Evolutionary conservation across 2,888 invertebrate species (phyloP).

Genomic region (Gonocerus acuteangulatus): DNA sequence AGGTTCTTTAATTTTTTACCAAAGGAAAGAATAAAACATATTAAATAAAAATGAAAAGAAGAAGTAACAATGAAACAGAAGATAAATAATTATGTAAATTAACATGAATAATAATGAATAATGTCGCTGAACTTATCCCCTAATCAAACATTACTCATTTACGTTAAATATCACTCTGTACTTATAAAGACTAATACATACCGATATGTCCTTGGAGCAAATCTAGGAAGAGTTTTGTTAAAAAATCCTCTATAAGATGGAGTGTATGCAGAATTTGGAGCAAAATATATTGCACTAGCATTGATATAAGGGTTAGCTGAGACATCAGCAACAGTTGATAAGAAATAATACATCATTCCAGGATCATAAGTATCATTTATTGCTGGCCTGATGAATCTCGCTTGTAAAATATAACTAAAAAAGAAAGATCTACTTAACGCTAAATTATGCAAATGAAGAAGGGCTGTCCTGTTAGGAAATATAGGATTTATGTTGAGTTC

Average conservation of each 20-base stretch:
- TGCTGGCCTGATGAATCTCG: slow-evolving; percentile 79
- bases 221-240: slow-evolving; percentile 88
- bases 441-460: slow-evolving; percentile 91
- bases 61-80: no score
- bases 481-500: slow-evolving; percentile 90
- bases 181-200: slow-evolving; percentile 39
- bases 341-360: slow-evolving; percentile 95
- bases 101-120: no score
- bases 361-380: slow-evolving; percentile 91
- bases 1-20: no score
- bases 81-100: no score
- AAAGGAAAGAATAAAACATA: no score
- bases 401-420: slow-evolving; percentile 89
- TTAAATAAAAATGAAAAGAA: no score
- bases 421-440: slow-evolving; percentile 93
- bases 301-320: slow-evolving; percentile 86
- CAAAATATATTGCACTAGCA: slow-evolving; percentile 87
- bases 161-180: no score
- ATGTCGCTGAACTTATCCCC: no score
- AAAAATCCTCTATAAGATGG: slow-evolving; percentile 92
- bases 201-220: slow-evolving; percentile 83
- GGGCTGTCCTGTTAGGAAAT: slow-evolving; percentile 86
- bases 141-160: no score
- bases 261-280: slow-evolving; percentile 88
- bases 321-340: slow-evolving; percentile 91